A percentile compares a stretch with the other conserved stretches of the same genome.
These are phyloP conservation scores for Globodera rostochiensis DNA, from an alignment of 1,140 invertebrate genomes.

Conservation along the genomic window DNA sequence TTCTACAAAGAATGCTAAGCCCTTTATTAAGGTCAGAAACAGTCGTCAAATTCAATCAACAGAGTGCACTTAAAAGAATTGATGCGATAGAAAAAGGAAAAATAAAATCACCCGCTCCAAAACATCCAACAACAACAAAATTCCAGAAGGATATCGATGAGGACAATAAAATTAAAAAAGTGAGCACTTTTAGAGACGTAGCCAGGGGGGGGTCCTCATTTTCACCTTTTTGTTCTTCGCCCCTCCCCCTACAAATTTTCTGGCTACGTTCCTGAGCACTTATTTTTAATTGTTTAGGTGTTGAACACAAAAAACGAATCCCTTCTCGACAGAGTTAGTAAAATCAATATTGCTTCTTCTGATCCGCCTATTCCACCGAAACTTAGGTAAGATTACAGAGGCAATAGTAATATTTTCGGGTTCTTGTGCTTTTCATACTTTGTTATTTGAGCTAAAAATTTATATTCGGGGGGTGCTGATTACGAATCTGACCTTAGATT, in stretches of 20 bases:
- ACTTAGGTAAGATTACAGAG: neutral
- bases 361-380: constrained; percentile 41
- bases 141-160: constrained; percentile 23
- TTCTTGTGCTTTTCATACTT: too few relatives aligned
- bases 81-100: constrained; percentile 34
- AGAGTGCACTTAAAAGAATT: constrained; percentile 16
- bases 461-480: too few relatives aligned
- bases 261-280: too few relatives aligned
- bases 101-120: constrained; percentile 36
- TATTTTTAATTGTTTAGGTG: constrained; percentile 41
- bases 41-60: constrained; percentile 6
- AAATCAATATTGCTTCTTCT: constrained; percentile 48
- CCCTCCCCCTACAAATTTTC: too few relatives aligned
- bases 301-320: constrained; percentile 44
- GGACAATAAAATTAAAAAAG: constrained; percentile 36
- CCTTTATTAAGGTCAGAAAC: neutral
- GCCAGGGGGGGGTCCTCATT: too few relatives aligned
- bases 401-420: too few relatives aligned
- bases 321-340: constrained; percentile 50
- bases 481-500: too few relatives aligned
- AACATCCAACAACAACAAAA: constrained; percentile 36
- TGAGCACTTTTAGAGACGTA: neutral
- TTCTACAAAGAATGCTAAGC: constrained; percentile 12
- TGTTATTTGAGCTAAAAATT: too few relatives aligned
- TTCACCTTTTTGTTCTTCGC: too few relatives aligned